phyloP scores from a whole-genome alignment of 2,113 vertebrate species.

The Hepsetus odoe region DNA sequence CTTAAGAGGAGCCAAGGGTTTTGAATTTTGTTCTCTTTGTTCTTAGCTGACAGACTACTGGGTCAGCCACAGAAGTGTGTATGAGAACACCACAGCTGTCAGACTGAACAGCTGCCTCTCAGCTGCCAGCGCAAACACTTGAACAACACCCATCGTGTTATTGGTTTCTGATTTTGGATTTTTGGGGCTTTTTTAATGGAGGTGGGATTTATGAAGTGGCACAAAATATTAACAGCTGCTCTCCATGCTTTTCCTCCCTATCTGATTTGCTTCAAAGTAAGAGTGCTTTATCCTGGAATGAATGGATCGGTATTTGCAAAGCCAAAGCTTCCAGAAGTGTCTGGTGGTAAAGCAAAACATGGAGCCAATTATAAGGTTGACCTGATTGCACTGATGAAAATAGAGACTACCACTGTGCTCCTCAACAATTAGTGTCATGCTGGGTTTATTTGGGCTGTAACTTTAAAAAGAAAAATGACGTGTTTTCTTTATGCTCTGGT shows the following conservation, averaged over 20 bases:
- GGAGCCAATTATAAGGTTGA: not conserved
- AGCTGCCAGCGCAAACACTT: slow-evolving; percentile 1
- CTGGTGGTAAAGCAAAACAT: not conserved
- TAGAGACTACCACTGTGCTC: not conserved
- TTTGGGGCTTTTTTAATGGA: not conserved
- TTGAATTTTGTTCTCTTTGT: slow-evolving; percentile 11
- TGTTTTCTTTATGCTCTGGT: slow-evolving; percentile 1
- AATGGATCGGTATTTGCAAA: not conserved
- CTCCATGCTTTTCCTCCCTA: not conserved
- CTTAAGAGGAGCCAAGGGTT: not conserved
- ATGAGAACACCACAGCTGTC: not conserved
- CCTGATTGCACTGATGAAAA: not conserved
- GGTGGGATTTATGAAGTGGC: not conserved
- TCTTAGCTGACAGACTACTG: not conserved
- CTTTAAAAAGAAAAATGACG: slow-evolving; percentile 6
- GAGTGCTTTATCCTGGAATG: not conserved
- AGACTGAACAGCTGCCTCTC: not conserved
- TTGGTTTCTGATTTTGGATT: not conserved
- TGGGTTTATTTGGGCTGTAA: not conserved
- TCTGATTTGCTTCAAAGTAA: not conserved
- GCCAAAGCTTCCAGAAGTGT: not conserved
- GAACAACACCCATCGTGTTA: not conserved
- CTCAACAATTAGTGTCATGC: slow-evolving; percentile 7
- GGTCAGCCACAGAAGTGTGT: not conserved
- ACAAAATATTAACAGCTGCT: not conserved